Conservation (phyloP, 1,140 invertebrate species). For the Bemisia tabaci region DNA sequence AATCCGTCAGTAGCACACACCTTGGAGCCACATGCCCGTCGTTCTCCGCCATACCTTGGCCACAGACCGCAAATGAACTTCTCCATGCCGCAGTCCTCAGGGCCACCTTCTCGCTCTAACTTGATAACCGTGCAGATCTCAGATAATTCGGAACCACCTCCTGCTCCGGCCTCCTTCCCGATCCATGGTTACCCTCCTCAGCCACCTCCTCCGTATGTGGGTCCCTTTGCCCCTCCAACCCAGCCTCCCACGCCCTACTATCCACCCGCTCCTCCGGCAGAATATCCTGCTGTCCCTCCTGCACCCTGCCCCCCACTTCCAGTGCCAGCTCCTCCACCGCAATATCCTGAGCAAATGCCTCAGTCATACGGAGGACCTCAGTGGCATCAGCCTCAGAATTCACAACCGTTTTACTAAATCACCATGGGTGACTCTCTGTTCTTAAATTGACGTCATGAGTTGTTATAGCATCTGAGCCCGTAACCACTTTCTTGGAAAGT, state of each 20-base stretch:
- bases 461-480: too few species aligned
- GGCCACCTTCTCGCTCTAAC: constrained; percentile 13
- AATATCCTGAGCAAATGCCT: constrained; percentile 3
- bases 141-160: constrained; percentile 8
- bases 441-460: too few species aligned
- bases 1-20: background rate
- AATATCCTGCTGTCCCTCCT: constrained; percentile 9
- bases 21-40: background rate
- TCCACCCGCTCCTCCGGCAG: constrained; percentile 11
- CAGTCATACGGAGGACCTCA: background rate
- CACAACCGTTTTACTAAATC: background rate
- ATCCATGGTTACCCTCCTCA: constrained; percentile 8
- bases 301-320: constrained; percentile 5
- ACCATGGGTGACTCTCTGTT: too few species aligned
- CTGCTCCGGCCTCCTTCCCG: background rate
- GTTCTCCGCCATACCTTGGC: background rate
- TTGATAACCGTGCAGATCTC: constrained; percentile 16
- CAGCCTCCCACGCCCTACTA: constrained; percentile 7
- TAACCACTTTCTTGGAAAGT: too few species aligned
- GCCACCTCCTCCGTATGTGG: constrained; percentile 12
- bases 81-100: background rate
- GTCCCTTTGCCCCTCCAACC: constrained; percentile 6
- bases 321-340: constrained; percentile 12
- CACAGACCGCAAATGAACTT: constrained; percentile 1
- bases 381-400: background rate